These are phyloP conservation scores for Saccostrea cuccullata DNA, from an alignment of 1,140 invertebrate genomes.

Conservation along the genomic window DNA sequence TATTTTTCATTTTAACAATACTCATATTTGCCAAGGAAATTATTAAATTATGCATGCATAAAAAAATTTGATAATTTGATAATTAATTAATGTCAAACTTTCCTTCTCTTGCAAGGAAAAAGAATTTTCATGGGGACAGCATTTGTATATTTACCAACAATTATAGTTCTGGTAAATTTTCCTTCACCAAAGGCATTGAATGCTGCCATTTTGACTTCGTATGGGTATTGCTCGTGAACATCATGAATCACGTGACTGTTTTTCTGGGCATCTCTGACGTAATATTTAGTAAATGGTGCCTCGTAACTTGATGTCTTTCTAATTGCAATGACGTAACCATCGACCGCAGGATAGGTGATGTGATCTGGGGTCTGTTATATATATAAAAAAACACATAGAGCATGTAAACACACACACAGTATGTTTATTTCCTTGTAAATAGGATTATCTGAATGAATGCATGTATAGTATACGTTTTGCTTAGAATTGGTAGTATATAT, in stretches of 20 bases:
- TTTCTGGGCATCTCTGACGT: slow-evolving; percentile 23
- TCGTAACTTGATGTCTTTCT: slow-evolving; percentile 44
- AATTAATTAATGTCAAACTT: no score
- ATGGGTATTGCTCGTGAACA: slow-evolving; percentile 24
- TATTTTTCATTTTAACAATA: no score
- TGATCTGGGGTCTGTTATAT: slow-evolving; percentile 37
- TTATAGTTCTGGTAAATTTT: slow-evolving; percentile 10
- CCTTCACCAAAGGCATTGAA: slow-evolving; percentile 46
- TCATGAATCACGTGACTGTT: slow-evolving; percentile 35
- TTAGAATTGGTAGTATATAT: no score
- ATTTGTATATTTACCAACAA: slow-evolving; percentile 5
- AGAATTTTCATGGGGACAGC: no score
- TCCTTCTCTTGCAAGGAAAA: no score
- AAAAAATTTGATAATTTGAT: no score
- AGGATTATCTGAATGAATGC: no score
- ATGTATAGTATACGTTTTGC: no score
- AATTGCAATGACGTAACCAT: slow-evolving; percentile 47
- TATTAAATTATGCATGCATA: no score
- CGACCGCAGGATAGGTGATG: background rate
- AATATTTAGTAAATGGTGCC: slow-evolving; percentile 30
- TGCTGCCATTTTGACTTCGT: slow-evolving; percentile 47
- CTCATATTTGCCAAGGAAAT: no score
- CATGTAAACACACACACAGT: no score
- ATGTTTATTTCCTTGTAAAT: no score
- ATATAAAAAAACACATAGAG: background rate